These are phyloP conservation scores for Blastomussa wellsi DNA, from an alignment of 92 coral and sea anemone genomes.

Conservation along the genomic window DNA sequence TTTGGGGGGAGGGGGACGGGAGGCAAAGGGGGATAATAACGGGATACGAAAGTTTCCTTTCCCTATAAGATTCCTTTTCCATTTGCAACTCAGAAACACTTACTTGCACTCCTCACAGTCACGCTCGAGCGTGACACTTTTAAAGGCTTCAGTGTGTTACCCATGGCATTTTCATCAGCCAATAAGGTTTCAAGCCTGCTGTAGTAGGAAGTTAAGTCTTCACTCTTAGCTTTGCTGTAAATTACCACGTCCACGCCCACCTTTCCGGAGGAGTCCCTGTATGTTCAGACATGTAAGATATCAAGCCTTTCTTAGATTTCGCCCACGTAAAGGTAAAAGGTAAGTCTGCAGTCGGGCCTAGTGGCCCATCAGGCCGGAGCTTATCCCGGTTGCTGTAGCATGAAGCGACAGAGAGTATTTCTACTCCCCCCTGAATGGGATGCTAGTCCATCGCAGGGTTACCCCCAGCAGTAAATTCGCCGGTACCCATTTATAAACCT, in stretches of 20 bases:
- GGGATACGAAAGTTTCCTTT: not conserved
- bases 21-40: not conserved
- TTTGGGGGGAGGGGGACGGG: too few relatives aligned
- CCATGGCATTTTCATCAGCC: conserved; percentile 20
- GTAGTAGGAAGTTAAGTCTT: conserved; percentile 48
- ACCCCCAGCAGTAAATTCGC: too few relatives aligned
- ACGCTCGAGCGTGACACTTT: conserved; percentile 45
- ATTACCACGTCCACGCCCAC: conserved; percentile 55
- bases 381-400: too few relatives aligned
- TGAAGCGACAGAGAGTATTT: too few relatives aligned
- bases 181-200: conserved; percentile 27
- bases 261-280: conserved; percentile 44
- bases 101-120: conserved; percentile 42
- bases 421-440: too few relatives aligned
- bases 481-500: too few relatives aligned
- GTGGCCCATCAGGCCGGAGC: too few relatives aligned
- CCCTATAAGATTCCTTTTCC: not conserved
- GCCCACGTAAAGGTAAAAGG: too few relatives aligned
- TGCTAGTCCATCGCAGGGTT: too few relatives aligned
- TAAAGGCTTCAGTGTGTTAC: conserved; percentile 19
- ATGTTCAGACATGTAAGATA: not conserved
- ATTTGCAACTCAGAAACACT: not conserved
- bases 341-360: too few relatives aligned
- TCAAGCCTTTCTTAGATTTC: not conserved
- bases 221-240: conserved; percentile 34